Evolutionary conservation across 2,113 vertebrate genomes (phyloP).

Genomic region (Cyphomyrus discorhynchus): DNA sequence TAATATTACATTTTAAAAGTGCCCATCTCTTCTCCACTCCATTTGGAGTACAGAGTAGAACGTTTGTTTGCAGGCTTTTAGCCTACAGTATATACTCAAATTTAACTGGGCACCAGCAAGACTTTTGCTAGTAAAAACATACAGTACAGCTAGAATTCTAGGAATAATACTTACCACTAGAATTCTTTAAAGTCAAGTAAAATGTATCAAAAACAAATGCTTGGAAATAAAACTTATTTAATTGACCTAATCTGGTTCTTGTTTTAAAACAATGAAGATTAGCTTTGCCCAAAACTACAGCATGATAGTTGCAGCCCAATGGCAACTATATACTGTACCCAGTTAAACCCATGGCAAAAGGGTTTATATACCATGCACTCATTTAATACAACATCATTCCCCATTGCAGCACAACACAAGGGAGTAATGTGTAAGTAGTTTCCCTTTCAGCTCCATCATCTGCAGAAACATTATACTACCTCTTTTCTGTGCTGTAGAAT

Average conservation of each 20-base stretch:
- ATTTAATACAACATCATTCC: conserved; percentile 49
- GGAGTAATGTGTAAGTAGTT: conserved; percentile 34
- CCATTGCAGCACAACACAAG: conserved; percentile 51
- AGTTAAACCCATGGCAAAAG: conserved; percentile 55
- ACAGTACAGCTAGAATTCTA: background rate
- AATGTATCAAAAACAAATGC: background rate
- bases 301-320: background rate
- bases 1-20: background rate
- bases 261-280: background rate
- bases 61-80: background rate
- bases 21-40: background rate
- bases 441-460: conserved; percentile 2
- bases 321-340: background rate
- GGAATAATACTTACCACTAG: background rate
- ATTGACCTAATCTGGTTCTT: background rate
- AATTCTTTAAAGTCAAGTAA: background rate
- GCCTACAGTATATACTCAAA: background rate
- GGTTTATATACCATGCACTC: conserved; percentile 69
- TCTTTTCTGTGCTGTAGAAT: conserved; percentile 88
- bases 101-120: background rate
- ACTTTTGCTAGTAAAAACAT: background rate
- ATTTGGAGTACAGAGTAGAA: background rate
- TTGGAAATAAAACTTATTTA: background rate
- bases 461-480: conserved; percentile 63
- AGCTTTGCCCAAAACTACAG: background rate